Percentiles rank a stretch among this genome's conserved stretches.
Evolutionary conservation across 2,888 invertebrate species (phyloP).

Genomic region (Monopis laevigella): DNA sequence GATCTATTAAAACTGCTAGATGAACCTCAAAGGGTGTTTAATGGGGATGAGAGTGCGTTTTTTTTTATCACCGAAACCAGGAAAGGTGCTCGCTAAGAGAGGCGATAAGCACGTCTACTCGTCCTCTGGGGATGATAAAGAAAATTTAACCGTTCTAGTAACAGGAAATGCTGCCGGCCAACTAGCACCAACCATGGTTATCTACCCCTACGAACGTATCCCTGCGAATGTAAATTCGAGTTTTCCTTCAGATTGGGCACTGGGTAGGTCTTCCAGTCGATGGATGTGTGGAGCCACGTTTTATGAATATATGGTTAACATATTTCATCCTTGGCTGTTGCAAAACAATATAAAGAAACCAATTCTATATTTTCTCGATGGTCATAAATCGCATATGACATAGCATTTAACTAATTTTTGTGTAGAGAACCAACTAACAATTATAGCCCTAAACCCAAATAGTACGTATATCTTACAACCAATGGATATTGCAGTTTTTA

Average conservation of each 20-base stretch:
- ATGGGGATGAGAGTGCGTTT: slow-evolving; percentile 25
- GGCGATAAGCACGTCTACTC: slow-evolving; percentile 24
- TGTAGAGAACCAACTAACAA: slow-evolving; percentile 21
- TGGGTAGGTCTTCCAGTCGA: slow-evolving; percentile 26
- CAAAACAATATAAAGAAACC: slow-evolving; percentile 24
- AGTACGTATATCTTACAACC: slow-evolving; percentile 21
- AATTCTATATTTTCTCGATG: slow-evolving; percentile 24
- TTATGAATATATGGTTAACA: slow-evolving; percentile 30
- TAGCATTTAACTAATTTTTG: slow-evolving; percentile 24
- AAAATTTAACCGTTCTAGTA: slow-evolving; percentile 24
- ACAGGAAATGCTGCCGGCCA: slow-evolving; percentile 27
- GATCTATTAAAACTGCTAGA: slow-evolving; percentile 19
- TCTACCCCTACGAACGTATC: slow-evolving; percentile 26
- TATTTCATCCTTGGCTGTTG: slow-evolving; percentile 27
- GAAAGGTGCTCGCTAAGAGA: slow-evolving; percentile 24
- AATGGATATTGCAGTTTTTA: slow-evolving; percentile 21
- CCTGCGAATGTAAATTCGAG: slow-evolving; percentile 18
- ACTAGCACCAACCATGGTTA: slow-evolving; percentile 26
- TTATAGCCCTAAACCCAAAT: slow-evolving; percentile 22
- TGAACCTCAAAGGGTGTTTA: slow-evolving; percentile 24
- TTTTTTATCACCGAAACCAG: slow-evolving; percentile 23
- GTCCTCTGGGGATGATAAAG: slow-evolving; percentile 22
- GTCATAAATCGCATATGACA: slow-evolving; percentile 23
- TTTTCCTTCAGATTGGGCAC: slow-evolving; percentile 22
- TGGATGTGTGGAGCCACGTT: slow-evolving; percentile 31